These are phyloP conservation scores for Plutomurus gul DNA, from an alignment of 1,140 invertebrate genomes.

Conservation along the genomic window DNA sequence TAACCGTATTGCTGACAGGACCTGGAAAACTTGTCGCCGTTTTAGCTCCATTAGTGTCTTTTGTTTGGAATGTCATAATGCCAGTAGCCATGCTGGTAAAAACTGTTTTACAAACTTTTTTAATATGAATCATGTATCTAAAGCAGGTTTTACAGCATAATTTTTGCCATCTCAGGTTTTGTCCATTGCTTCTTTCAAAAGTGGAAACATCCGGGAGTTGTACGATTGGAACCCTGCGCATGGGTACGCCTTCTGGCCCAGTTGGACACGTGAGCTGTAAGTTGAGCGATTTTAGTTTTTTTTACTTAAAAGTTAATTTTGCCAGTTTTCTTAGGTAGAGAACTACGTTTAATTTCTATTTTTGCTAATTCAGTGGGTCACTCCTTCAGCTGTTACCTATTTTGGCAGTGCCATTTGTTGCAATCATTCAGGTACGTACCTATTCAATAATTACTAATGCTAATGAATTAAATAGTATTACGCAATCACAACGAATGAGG, in stretches of 20 bases:
- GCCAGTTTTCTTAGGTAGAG: too few species aligned
- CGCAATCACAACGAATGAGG: too few species aligned
- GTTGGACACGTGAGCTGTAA: slow-evolving; percentile 78
- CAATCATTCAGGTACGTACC: too few species aligned
- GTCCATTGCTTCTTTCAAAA: slow-evolving; percentile 76
- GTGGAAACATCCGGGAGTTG: slow-evolving; percentile 72
- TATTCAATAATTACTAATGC: too few species aligned
- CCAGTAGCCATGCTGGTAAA: slow-evolving; percentile 76
- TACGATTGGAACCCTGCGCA: slow-evolving; percentile 69
- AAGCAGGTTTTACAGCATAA: background rate
- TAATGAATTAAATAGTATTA: too few species aligned
- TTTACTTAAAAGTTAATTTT: too few species aligned
- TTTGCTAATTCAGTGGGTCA: too few species aligned
- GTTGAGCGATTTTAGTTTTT: too few species aligned
- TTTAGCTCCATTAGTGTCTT: slow-evolving; percentile 73
- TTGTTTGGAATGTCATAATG: slow-evolving; percentile 84
- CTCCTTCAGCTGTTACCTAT: slow-evolving; percentile 76
- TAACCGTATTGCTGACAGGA: slow-evolving; percentile 65
- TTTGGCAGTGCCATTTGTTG: slow-evolving; percentile 74
- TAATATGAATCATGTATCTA: slow-evolving; percentile 8
- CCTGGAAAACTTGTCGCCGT: slow-evolving; percentile 48
- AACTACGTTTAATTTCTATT: too few species aligned
- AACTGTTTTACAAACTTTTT: slow-evolving; percentile 39
- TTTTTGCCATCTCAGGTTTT: slow-evolving; percentile 64
- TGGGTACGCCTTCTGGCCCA: slow-evolving; percentile 71